A percentile compares a stretch with the other conserved stretches of the same genome.
These are phyloP conservation scores for Camptogramma bilineatum DNA, from an alignment of 2,888 invertebrate genomes.

Conservation along the genomic window DNA sequence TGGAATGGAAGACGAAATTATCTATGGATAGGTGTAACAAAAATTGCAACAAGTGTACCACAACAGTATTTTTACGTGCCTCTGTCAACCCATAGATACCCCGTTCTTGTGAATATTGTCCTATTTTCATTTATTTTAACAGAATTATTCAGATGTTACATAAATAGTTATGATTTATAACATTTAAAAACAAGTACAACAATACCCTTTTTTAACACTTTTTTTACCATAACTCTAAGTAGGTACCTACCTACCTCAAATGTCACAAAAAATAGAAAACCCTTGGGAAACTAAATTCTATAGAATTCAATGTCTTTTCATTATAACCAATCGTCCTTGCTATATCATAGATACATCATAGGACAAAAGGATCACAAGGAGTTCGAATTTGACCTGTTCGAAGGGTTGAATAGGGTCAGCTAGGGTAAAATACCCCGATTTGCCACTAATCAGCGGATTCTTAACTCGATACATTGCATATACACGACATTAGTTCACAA, in stretches of 20 bases:
- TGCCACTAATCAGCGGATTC: conserved; percentile 53
- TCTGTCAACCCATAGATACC: too few relatives aligned
- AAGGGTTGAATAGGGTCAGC: conserved; percentile 34
- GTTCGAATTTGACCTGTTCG: conserved; percentile 50
- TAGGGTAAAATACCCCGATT: conserved; percentile 47
- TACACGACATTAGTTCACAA: conserved; percentile 72
- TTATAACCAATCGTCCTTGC: conserved; percentile 25
- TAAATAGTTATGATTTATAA: too few relatives aligned
- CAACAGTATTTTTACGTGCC: too few relatives aligned
- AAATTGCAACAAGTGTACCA: too few relatives aligned
- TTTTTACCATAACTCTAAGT: conserved; percentile 2
- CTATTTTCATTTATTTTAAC: too few relatives aligned
- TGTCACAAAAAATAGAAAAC: conserved; percentile 3
- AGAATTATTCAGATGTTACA: too few relatives aligned
- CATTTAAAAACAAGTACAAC: not conserved
- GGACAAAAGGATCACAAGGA: conserved; percentile 22
- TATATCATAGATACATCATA: conserved; percentile 10
- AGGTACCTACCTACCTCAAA: not conserved
- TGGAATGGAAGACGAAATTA: too few relatives aligned
- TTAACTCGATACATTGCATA: conserved; percentile 66
- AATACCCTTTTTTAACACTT: not conserved
- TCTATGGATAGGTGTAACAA: too few relatives aligned
- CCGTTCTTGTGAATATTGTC: too few relatives aligned
- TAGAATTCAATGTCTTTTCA: conserved; percentile 13
- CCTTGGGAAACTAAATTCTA: conserved; percentile 14